These are phyloP conservation scores for Sarcophilus harrisii DNA, from an alignment of 2,797 vertebrate species.

Conservation along the genomic window DNA sequence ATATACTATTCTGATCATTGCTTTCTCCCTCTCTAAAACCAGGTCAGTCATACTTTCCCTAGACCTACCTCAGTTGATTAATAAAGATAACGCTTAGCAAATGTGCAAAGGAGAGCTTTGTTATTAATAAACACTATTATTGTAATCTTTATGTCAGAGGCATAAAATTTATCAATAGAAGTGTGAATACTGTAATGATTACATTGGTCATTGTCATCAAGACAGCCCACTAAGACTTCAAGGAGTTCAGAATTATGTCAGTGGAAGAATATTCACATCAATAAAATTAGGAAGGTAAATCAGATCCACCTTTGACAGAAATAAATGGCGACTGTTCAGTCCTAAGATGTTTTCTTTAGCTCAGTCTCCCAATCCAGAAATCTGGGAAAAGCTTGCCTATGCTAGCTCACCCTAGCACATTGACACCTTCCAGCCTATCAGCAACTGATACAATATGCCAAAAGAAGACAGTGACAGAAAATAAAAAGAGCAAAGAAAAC, in stretches of 20 bases:
- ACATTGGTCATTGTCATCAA: neutral
- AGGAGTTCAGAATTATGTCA: neutral
- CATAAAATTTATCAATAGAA: conserved; percentile 17
- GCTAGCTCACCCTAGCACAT: neutral
- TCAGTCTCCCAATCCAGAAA: conserved; percentile 16
- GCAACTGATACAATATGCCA: neutral
- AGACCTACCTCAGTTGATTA: conserved; percentile 3
- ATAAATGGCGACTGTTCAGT: neutral
- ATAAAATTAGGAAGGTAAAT: neutral
- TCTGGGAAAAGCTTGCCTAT: neutral
- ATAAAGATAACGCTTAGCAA: conserved; percentile 17
- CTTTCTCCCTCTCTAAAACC: conserved; percentile 18
- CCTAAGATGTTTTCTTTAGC: neutral
- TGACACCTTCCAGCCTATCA: neutral
- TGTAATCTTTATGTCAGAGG: conserved; percentile 36
- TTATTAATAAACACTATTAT: conserved; percentile 26
- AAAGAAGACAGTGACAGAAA: neutral
- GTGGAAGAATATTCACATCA: neutral
- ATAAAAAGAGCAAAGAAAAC: neutral
- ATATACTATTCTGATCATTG: neutral
- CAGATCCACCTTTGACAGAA: neutral
- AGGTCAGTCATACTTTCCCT: conserved; percentile 3
- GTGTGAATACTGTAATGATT: neutral
- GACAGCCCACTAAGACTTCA: neutral
- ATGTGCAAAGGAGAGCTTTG: conserved; percentile 49